Base-by-base conservation (phyloP, 2,113 vertebrate genomes). In the Anser cygnoides region DNA sequence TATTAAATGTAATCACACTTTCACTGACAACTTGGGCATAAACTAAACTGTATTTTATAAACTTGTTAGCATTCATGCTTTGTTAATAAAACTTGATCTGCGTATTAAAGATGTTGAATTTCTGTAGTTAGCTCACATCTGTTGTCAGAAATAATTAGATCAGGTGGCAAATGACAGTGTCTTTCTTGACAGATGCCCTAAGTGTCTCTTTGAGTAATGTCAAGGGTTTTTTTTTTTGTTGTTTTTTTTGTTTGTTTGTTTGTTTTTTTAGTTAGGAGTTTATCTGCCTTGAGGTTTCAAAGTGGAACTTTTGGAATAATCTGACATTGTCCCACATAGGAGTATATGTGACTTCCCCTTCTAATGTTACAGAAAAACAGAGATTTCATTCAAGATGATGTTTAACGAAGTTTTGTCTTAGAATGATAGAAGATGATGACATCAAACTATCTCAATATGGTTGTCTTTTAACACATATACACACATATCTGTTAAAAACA, bases 101-200 rank as follows among this genome's bases (percentile, higher is more conserved):
- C 6, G 4, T 95, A 80, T 90, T 95, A 92, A 82, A 93, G 79
- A 91, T 73, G 20, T 11, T 92, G 58, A 62, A 55, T 37, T 83
- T 94, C 81, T 84, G 82, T 84, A 86, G 89, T 58, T 93, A 93
- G 58, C 13, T 93, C 44, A 82, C 57, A 87, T 92, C 77, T 90
- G 50, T 81, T 97, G 88, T 97, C 93, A 94, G 62, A 96, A 96
- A 74, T 91, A 95, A 96, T 97, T 96, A 96, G 26, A 87, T 95
- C 68, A 97, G 89, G 94, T 82, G 55, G 70, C 26, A 97, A 97
- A 94, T 77, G 77, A 89, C 76, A 82, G 22, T 21, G 20, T 73
- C 44, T 94, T 94, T 95, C 33, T 73, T 81, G 65, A 93, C 55
- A 95, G 89, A 96, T 90, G 44, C 15, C 65, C 88, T 92, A 75